These are phyloP conservation scores for Orthosia gothica DNA, from an alignment of 2,888 invertebrate genomes.

Conservation along the genomic window DNA sequence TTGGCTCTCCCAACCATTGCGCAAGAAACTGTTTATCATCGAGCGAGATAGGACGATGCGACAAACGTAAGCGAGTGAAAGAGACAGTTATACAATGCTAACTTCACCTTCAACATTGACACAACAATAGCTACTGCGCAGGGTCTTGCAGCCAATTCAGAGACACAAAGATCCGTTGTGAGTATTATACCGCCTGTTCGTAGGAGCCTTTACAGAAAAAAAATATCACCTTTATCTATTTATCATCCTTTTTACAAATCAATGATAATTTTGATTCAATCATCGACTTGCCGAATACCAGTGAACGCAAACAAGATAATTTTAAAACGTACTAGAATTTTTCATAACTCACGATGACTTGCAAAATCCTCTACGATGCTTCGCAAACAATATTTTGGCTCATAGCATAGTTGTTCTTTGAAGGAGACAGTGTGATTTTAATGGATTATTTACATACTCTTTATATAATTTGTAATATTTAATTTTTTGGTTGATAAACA, in stretches of 20 bases:
- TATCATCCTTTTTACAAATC: constrained; percentile 29
- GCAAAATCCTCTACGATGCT: constrained; percentile 7
- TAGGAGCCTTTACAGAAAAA: background rate
- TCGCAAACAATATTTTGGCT: constrained; percentile 20
- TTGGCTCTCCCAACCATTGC: no score
- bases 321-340: constrained; percentile 21
- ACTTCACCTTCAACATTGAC: no score
- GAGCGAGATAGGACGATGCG: no score
- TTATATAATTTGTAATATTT: constrained; percentile 37
- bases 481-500: constrained; percentile 39
- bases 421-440: constrained; percentile 6
- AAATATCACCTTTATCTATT: background rate
- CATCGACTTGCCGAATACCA: background rate
- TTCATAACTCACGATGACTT: constrained; percentile 42
- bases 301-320: constrained; percentile 31
- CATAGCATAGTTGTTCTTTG: constrained; percentile 13
- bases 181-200: no score
- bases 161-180: no score
- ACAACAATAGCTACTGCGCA: no score
- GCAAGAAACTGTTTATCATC: no score
- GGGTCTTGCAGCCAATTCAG: no score
- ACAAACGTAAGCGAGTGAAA: no score
- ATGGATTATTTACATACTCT: constrained; percentile 1
- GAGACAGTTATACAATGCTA: no score
- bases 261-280: constrained; percentile 13